phyloP scores from a whole-genome alignment of 2,888 invertebrate genomes.

The Andrena trimmerana region DNA sequence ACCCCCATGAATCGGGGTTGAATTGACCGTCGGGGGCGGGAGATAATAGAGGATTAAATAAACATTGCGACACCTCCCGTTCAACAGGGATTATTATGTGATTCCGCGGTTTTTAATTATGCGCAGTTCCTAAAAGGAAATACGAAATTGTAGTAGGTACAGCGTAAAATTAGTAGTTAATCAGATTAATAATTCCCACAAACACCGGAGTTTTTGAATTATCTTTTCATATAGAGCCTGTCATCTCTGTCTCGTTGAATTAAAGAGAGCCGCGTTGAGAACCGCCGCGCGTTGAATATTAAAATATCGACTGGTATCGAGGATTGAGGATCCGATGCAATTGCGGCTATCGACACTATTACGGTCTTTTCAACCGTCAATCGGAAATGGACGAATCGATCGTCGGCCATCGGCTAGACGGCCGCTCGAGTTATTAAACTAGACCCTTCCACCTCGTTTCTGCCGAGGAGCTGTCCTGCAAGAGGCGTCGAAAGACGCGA shows the following conservation, averaged over 20 bases:
- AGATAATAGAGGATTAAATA: slow-evolving; percentile 21
- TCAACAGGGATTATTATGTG: slow-evolving; percentile 10
- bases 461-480: slow-evolving; percentile 5
- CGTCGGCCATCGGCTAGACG: slow-evolving; percentile 7
- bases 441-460: slow-evolving; percentile 21
- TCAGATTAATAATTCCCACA: no score
- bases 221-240: not conserved
- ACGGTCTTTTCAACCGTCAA: slow-evolving; percentile 36
- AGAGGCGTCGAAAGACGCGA: slow-evolving; percentile 15
- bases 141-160: not conserved
- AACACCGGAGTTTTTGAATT: not conserved
- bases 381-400: slow-evolving; percentile 50
- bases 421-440: slow-evolving; percentile 47
- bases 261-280: slow-evolving; percentile 1
- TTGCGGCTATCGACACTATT: slow-evolving; percentile 43
- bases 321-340: slow-evolving; percentile 25
- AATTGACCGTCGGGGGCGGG: slow-evolving; percentile 2
- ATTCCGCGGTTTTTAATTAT: slow-evolving; percentile 14
- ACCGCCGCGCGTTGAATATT: slow-evolving; percentile 33
- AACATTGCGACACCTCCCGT: slow-evolving; percentile 18
- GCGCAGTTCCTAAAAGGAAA: not conserved
- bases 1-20: slow-evolving; percentile 8
- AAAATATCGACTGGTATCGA: slow-evolving; percentile 44
- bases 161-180: no score
- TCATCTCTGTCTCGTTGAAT: not conserved